These are phyloP conservation scores for Hyphantria cunea DNA, from an alignment of 1,140 invertebrate genomes.

Conservation along the genomic window DNA sequence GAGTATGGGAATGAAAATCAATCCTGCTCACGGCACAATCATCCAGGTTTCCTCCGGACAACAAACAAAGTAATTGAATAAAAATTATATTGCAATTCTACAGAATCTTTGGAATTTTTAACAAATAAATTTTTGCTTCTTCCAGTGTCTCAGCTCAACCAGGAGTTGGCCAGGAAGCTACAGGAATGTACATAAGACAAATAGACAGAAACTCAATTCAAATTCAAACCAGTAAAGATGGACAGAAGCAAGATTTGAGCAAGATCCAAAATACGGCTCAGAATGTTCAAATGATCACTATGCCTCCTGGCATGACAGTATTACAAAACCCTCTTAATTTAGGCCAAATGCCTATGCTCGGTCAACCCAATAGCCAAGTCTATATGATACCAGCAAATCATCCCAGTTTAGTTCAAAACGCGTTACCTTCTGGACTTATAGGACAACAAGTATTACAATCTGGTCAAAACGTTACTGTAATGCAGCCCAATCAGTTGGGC, in stretches of 20 bases:
- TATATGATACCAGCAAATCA: conserved; percentile 76
- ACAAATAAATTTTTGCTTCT: conserved; percentile 15
- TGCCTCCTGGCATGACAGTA: conserved; percentile 73
- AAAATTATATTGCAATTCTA: too few species aligned
- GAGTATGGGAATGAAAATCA: conserved; percentile 77
- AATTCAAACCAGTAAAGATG: conserved; percentile 67
- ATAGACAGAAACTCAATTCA: conserved; percentile 72
- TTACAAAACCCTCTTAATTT: conserved; percentile 71
- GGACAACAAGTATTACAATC: conserved; percentile 67
- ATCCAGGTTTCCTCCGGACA: conserved; percentile 75
- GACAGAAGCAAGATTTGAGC: conserved; percentile 65
- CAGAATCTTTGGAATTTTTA: too few species aligned
- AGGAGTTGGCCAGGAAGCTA: conserved; percentile 59
- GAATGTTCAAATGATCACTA: conserved; percentile 76
- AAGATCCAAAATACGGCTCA: conserved; percentile 66
- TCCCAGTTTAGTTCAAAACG: conserved; percentile 60
- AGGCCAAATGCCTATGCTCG: conserved; percentile 68
- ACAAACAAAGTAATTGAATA: conserved; percentile 62
- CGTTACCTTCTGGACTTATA: conserved; percentile 55
- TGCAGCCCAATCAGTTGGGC: conserved; percentile 70
- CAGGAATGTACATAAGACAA: conserved; percentile 72
- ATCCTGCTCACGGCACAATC: conserved; percentile 72
- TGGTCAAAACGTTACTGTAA: conserved; percentile 72
- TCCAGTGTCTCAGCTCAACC: conserved; percentile 58
- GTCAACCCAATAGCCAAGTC: conserved; percentile 71